Evolutionary conservation across 1,140 invertebrate species (phyloP), one percentile per base, ranked within the genome.

Genomic region (Drosophila saltans): DNA sequence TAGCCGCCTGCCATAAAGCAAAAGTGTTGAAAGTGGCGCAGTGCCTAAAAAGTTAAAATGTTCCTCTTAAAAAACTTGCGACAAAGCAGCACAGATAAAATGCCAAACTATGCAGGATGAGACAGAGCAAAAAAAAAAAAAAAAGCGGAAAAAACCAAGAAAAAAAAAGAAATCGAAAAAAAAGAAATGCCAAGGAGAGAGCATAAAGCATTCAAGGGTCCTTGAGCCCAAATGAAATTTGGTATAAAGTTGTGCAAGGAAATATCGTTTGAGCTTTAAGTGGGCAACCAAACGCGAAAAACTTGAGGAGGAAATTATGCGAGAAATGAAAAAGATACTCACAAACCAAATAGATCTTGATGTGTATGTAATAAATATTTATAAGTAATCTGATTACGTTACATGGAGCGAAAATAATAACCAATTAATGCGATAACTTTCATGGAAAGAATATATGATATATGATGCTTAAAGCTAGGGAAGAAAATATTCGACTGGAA

Each of bases 21-120:
- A 81, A 79, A 82, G 68, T 79, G 72, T 82, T 76, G 64, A 79
- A 86, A 79, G 75, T 82, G 79, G 64, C 66, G 75, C 83, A 82
- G 68, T 72, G 79, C 75, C 82, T 76, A 88, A 81, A 86, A 88
- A 75, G 69, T 78, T 75, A 43, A 63, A 75, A 70, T 69, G 59
- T 58, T 70, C 56, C 58, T 24, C 55, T 21, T 52, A 28, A 72
- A 33, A 71, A 85, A 79, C 68, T 86, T 86, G 72, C 81, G 62
- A 72, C 80, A 66, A 64, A 60, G 64, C 48, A 58, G 59, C 69
- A 71, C 69, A 71, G 82, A 82, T 82, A 88, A 88, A 85, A 76
- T 64, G 69, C 61, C 58, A 62, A 56, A 16, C 16, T 36, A 56
- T 52, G 24, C 58, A 43, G 66, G 43, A 66, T 45, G 72, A 60